Evolutionary conservation across 2,113 vertebrate genomes (phyloP).

Genomic region (Colistium nudipinnis): DNA sequence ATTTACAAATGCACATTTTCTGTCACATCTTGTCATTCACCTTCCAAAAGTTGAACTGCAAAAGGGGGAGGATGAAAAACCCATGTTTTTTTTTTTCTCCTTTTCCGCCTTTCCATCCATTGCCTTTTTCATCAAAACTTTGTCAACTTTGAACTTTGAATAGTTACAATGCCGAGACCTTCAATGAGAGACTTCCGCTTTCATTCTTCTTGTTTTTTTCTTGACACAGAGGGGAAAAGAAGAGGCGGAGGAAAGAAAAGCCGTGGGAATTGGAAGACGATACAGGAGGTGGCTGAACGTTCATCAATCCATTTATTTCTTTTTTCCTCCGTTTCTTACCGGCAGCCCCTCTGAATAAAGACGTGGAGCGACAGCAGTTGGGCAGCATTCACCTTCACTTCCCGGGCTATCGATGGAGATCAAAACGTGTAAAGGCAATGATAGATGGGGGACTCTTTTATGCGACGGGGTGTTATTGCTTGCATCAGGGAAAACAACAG

Average conservation of each 20-base stretch:
- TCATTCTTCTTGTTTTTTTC: constrained; percentile 12
- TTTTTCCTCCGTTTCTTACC: neutral
- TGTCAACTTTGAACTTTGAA: too few species aligned
- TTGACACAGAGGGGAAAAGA: constrained; percentile 9
- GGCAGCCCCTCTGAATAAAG: constrained; percentile 28
- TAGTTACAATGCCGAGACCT: constrained; percentile 8
- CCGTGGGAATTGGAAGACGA: constrained; percentile 31
- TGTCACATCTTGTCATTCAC: constrained; percentile 34
- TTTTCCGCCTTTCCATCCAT: constrained; percentile 30
- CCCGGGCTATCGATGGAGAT: constrained; percentile 55
- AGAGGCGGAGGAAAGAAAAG: constrained; percentile 23
- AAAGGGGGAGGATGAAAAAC: neutral
- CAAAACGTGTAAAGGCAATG: constrained; percentile 51
- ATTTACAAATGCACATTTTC: constrained; percentile 33
- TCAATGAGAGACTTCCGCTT: constrained; percentile 5
- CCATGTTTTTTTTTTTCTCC: neutral
- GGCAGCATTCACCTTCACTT: constrained; percentile 56
- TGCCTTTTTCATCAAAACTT: constrained; percentile 19
- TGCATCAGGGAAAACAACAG: constrained; percentile 35
- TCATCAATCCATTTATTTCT: constrained; percentile 14
- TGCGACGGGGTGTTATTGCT: constrained; percentile 44
- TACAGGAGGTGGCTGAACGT: constrained; percentile 11
- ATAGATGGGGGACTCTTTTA: constrained; percentile 42
- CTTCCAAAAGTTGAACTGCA: constrained; percentile 5
- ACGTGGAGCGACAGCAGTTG: constrained; percentile 51